A percentile compares a stretch with the other conserved stretches of the same genome.
Evolutionary conservation across 1,140 invertebrate genomes (phyloP).

Genomic region (Polyergus mexicanus): DNA sequence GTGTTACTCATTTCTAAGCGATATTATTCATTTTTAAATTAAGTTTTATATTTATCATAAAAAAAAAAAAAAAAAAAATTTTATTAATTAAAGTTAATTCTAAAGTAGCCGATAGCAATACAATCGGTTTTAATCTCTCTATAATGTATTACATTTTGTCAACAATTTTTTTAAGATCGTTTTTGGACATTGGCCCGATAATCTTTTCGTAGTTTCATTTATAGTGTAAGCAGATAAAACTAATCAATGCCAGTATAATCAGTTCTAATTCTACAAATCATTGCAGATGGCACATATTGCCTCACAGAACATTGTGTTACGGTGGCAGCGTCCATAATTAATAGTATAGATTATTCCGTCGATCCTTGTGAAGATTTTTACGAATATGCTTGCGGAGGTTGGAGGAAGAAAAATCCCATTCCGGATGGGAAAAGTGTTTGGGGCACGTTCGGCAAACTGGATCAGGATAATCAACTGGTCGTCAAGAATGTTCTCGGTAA

Average conservation of each 20-base stretch:
- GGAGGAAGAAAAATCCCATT: constrained; percentile 96
- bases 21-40: not conserved
- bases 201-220: not conserved
- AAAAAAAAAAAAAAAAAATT: not conserved
- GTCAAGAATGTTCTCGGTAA: constrained; percentile 95
- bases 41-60: not conserved
- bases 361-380: constrained; percentile 99
- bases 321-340: constrained; percentile 94
- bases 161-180: not conserved
- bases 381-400: constrained; percentile 96
- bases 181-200: not conserved
- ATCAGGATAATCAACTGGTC: constrained; percentile 96
- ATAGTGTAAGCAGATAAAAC: not conserved
- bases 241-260: not conserved
- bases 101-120: not conserved
- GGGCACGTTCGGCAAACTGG: constrained; percentile 98
- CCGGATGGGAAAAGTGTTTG: constrained; percentile 97
- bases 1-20: not conserved
- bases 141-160: not conserved
- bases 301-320: constrained; percentile 94
- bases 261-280: not conserved
- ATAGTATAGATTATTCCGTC: constrained; percentile 92
- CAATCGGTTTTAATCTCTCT: not conserved
- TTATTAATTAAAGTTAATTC: not conserved
- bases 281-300: constrained; percentile 88